phyloP scores from a whole-genome alignment of 2,888 invertebrate species.

The Lasioglossum villosulum region DNA sequence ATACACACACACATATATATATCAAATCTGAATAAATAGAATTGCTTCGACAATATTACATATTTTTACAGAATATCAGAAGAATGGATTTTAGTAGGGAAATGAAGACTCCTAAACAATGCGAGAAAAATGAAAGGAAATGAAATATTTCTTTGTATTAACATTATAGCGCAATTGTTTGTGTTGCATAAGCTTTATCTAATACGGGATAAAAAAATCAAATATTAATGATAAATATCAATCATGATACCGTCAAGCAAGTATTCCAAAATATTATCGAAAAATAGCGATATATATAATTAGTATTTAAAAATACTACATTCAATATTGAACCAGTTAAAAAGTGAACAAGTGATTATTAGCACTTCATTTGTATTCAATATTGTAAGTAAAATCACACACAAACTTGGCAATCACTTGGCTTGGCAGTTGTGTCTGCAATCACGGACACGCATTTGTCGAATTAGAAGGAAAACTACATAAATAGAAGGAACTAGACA shows the following conservation, averaged over 20 bases:
- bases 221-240: not conserved
- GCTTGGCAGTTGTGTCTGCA: not conserved
- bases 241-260: constrained; percentile 12
- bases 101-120: not conserved
- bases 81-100: not conserved
- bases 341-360: constrained; percentile 18
- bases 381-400: not conserved
- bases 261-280: not conserved
- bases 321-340: not conserved
- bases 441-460: constrained; percentile 12
- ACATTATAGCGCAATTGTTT: not conserved
- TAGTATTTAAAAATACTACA: not conserved
- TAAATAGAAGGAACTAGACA: not conserved
- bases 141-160: not conserved
- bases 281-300: not conserved
- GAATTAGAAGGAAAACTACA: constrained; percentile 14
- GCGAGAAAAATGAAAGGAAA: not conserved
- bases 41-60: not conserved
- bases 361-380: not conserved
- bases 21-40: not conserved
- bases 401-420: not conserved
- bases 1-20: not conserved
- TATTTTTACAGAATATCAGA: not conserved
- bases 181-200: not conserved
- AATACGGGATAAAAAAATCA: not conserved